phyloP scores from a whole-genome alignment of 1,140 invertebrate species.

The Aricia agestis region DNA sequence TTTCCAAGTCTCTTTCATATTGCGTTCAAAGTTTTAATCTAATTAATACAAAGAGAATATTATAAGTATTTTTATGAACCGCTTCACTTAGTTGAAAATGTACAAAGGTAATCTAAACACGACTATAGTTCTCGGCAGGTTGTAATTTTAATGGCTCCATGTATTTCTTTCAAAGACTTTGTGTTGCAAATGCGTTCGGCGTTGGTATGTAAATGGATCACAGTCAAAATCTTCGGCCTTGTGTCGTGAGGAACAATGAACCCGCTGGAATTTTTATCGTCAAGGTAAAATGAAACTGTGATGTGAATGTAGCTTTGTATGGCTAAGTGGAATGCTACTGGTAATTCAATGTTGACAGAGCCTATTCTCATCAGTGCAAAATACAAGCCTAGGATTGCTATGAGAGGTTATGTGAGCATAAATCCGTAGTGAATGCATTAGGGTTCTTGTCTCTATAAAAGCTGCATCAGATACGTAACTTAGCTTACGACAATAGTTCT shows the following conservation, averaged over 20 bases:
- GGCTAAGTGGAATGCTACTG: neutral
- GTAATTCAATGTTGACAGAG: neutral
- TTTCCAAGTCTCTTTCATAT: too few relatives aligned
- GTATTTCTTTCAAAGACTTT: constrained; percentile 13
- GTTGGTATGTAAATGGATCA: constrained; percentile 5
- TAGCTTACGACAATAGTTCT: too few relatives aligned
- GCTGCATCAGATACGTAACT: too few relatives aligned
- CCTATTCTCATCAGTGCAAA: neutral
- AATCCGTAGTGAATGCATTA: too few relatives aligned
- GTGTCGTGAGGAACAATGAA: neutral
- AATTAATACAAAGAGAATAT: neutral
- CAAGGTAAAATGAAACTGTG: neutral
- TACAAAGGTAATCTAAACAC: constrained; percentile 5
- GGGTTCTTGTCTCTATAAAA: too few relatives aligned
- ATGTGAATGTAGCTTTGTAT: neutral
- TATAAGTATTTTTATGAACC: neutral
- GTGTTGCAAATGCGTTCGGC: constrained; percentile 11
- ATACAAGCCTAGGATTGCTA: too few relatives aligned
- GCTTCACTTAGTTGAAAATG: neutral
- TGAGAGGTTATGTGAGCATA: too few relatives aligned
- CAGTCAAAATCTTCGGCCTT: constrained; percentile 10
- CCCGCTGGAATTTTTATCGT: neutral
- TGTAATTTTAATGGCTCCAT: constrained; percentile 10
- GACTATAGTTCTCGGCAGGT: constrained; percentile 2
- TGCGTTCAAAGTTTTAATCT: too few relatives aligned